phyloP scores from a whole-genome alignment of 35 echinoderm and acorn worm species.

The Nesometra sesokonis region DNA sequence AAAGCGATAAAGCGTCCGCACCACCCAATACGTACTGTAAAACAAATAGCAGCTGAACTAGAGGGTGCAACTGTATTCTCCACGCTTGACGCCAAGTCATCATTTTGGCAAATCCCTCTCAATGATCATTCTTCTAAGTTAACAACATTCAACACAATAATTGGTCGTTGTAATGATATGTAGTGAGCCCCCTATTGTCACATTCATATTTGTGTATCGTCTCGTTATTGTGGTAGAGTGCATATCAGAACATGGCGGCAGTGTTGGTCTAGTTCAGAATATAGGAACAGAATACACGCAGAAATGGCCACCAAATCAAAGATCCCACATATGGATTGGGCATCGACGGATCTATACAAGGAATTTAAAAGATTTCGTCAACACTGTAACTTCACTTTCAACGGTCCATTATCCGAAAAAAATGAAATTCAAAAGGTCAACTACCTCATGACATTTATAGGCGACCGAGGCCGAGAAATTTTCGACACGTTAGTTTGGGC shows the following conservation, averaged over 20 bases:
- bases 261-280: neutral
- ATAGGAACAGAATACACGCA: neutral
- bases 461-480: slow-evolving; percentile 41
- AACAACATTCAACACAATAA: no score
- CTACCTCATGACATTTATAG: slow-evolving; percentile 29
- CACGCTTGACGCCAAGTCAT: no score
- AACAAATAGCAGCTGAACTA: no score
- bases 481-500: slow-evolving; percentile 19
- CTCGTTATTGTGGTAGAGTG: neutral
- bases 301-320: neutral
- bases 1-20: no score
- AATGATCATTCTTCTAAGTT: no score
- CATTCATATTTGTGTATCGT: neutral
- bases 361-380: slow-evolving; percentile 15
- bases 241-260: neutral
- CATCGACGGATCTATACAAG: slow-evolving; percentile 9
- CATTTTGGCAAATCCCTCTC: no score
- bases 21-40: no score
- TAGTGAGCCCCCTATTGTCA: neutral
- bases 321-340: neutral
- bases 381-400: slow-evolving; percentile 19
- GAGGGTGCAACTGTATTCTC: no score
- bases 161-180: no score
- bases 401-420: slow-evolving; percentile 11
- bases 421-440: slow-evolving; percentile 27